phyloP scores from a whole-genome alignment of 2,797 vertebrate genomes.

The Sebastes flavidus region DNA sequence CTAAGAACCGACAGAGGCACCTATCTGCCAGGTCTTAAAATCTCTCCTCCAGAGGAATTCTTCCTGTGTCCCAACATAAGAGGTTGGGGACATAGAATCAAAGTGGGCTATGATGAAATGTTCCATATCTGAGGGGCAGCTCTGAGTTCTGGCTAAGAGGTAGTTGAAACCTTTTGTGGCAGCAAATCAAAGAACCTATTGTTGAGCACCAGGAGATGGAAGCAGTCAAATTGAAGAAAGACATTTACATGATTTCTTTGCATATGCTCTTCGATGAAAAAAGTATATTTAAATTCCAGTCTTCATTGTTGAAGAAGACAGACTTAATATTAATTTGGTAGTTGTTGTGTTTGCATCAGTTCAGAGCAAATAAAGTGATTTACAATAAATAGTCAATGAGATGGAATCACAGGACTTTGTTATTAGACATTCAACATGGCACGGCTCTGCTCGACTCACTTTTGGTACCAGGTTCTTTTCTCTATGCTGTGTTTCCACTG shows the following conservation, averaged over 20 bases:
- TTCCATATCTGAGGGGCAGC: background rate
- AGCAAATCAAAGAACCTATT: background rate
- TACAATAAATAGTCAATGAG: background rate
- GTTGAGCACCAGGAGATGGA: background rate
- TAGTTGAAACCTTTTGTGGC: background rate
- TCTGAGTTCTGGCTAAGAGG: background rate
- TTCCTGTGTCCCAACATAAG: background rate
- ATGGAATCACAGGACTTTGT: background rate
- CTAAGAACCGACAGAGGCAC: background rate
- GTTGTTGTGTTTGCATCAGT: background rate
- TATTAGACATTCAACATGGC: background rate
- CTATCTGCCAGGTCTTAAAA: background rate
- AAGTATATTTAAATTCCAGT: background rate
- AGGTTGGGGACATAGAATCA: background rate
- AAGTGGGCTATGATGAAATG: background rate
- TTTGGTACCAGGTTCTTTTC: no score
- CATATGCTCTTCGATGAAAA: background rate
- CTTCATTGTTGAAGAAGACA: background rate
- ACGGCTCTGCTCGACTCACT: no score
- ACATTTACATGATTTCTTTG: background rate
- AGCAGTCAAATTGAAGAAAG: background rate
- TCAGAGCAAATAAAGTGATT: background rate
- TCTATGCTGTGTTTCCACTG: no score
- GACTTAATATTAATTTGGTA: background rate
- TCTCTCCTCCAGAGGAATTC: background rate